A percentile compares a stretch with the other conserved stretches of the same genome.
Evolutionary conservation across 2,797 vertebrate species (phyloP).

Genomic region (Carapus acus): DNA sequence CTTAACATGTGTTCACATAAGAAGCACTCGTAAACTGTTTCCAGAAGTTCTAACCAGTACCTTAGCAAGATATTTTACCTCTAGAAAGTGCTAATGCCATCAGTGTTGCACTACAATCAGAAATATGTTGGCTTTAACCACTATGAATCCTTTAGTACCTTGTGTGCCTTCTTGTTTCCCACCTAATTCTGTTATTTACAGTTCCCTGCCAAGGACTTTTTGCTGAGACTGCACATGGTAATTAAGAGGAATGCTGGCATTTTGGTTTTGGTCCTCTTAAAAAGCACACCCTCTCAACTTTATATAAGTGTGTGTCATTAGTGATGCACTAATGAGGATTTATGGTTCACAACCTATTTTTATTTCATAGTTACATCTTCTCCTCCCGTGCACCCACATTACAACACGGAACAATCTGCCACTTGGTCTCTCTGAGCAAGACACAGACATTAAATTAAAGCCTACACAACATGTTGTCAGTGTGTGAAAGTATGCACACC

Average conservation of each 20-base stretch:
- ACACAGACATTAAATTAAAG: constrained; percentile 17
- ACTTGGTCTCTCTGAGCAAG: constrained; percentile 25
- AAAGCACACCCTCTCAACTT: constrained; percentile 40
- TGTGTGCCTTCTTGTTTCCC: constrained; percentile 51
- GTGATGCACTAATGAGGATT: constrained; percentile 46
- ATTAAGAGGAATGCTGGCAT: constrained; percentile 60
- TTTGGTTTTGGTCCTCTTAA: constrained; percentile 46
- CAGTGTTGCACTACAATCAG: constrained; percentile 21
- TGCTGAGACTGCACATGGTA: constrained; percentile 56
- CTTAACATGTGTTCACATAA: constrained; percentile 34
- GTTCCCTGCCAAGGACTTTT: constrained; percentile 44
- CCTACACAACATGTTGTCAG: constrained; percentile 19
- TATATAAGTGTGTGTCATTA: constrained; percentile 32
- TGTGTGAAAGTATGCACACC: constrained; percentile 10
- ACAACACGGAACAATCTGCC: constrained; percentile 14
- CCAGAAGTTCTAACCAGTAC: constrained; percentile 29
- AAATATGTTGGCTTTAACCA: constrained; percentile 40
- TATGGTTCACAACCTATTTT: constrained; percentile 39
- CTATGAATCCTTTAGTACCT: constrained; percentile 42
- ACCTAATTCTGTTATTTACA: constrained; percentile 48
- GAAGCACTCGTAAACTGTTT: constrained; percentile 40
- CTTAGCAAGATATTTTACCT: constrained; percentile 18
- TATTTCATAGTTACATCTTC: constrained; percentile 23
- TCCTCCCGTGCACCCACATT: constrained; percentile 8
- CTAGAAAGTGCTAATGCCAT: neutral